These are phyloP conservation scores for Haemorhous mexicanus DNA, from an alignment of 2,113 vertebrate species.

Conservation along the genomic window DNA sequence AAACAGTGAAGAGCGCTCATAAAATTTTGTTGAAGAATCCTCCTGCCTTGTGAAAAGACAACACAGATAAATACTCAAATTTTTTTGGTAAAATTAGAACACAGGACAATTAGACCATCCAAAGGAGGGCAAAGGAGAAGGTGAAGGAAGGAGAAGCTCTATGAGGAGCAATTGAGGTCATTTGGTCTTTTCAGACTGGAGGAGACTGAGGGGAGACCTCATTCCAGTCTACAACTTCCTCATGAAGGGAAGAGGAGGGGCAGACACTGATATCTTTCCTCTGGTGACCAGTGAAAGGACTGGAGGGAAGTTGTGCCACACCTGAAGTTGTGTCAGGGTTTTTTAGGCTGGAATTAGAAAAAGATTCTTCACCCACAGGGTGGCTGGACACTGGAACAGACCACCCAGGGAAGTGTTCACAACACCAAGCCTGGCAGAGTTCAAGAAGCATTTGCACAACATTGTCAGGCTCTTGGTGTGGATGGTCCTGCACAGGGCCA, in stretches of 20 bases:
- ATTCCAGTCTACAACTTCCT: not conserved
- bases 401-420: not conserved
- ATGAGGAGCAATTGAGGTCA: not conserved
- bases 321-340: not conserved
- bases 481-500: not conserved
- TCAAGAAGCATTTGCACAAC: not conserved
- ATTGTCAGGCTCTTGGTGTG: not conserved
- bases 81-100: not conserved
- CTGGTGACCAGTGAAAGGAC: not conserved
- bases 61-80: not conserved
- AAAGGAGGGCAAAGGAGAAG: not conserved
- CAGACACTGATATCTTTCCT: not conserved
- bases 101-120: not conserved
- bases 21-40: not conserved
- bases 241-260: not conserved
- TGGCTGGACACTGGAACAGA: not conserved
- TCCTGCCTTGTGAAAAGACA: not conserved
- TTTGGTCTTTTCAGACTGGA: not conserved
- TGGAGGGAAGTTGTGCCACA: not conserved
- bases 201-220: not conserved
- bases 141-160: fast-evolving
- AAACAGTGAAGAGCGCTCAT: not conserved
- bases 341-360: not conserved
- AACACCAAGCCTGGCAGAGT: not conserved
- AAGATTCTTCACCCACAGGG: not conserved